These are phyloP conservation scores for Melanargia galathea DNA, from an alignment of 2,888 invertebrate genomes.

Conservation along the genomic window DNA sequence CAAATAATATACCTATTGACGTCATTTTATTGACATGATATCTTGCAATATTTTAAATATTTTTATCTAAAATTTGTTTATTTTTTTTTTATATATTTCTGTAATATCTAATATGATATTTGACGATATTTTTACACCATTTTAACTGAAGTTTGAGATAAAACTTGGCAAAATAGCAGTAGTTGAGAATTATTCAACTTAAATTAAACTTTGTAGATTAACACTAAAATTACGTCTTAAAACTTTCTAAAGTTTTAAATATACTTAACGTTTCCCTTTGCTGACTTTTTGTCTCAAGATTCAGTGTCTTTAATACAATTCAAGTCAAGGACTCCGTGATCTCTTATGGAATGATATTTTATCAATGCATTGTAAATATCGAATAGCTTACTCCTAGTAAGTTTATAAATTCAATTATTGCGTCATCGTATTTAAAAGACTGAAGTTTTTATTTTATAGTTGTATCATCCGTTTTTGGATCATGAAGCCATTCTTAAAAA, in stretches of 20 bases:
- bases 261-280: not conserved
- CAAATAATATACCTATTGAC: too few species aligned
- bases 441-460: constrained; percentile 67
- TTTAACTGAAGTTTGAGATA: not conserved
- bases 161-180: not conserved
- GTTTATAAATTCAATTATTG: constrained; percentile 33
- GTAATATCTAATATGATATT: constrained; percentile 12
- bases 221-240: not conserved
- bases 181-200: not conserved
- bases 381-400: constrained; percentile 24
- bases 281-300: not conserved
- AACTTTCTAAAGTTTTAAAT: not conserved
- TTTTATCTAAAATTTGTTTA: not conserved
- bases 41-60: not conserved
- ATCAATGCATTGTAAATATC: constrained; percentile 29
- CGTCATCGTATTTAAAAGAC: constrained; percentile 67
- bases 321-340: constrained; percentile 29
- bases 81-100: not conserved
- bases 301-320: not conserved
- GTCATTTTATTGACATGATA: too few species aligned
- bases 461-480: constrained; percentile 69
- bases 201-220: not conserved
- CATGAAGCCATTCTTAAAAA: constrained; percentile 60
- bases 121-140: constrained; percentile 19
- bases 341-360: constrained; percentile 29